phyloP scores from a whole-genome alignment of 2,797 vertebrate genomes.

The Sebastes aleutianus region DNA sequence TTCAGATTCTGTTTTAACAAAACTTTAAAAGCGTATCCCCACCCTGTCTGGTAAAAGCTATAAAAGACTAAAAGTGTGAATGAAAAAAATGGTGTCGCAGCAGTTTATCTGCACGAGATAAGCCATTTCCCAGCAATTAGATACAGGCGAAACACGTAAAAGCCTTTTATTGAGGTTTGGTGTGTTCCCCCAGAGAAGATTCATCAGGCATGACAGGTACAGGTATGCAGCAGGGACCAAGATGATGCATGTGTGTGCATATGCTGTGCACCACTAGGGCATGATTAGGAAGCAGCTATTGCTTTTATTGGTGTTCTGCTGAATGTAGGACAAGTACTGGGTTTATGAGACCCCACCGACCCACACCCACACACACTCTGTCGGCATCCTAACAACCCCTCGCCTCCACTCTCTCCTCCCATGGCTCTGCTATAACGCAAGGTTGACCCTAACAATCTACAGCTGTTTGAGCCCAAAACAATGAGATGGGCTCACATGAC shows the following conservation, averaged over 20 bases:
- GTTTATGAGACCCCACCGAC: constrained; percentile 31
- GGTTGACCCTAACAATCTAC: constrained; percentile 49
- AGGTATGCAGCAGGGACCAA: not conserved
- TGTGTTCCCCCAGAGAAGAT: not conserved
- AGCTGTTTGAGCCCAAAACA: constrained; percentile 63
- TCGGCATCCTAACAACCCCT: constrained; percentile 19
- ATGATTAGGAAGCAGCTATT: constrained; percentile 10
- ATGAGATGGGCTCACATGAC: constrained; percentile 38
- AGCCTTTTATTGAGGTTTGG: constrained; percentile 1
- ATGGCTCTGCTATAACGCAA: constrained; percentile 19
- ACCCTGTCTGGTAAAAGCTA: not conserved
- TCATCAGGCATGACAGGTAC: not conserved
- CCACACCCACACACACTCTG: not conserved
- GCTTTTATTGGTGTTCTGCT: constrained; percentile 40
- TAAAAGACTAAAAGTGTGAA: not conserved
- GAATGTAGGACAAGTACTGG: constrained; percentile 44
- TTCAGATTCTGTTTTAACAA: constrained; percentile 8
- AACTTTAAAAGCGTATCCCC: constrained; percentile 21
- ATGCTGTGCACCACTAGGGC: not conserved
- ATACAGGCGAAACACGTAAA: constrained; percentile 7
- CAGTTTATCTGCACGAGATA: constrained; percentile 27
- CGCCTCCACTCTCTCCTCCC: constrained; percentile 27
- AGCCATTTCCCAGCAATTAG: constrained; percentile 43
- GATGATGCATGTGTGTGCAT: not conserved
- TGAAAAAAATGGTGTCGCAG: constrained; percentile 22